A percentile compares a stretch with the other conserved stretches of the same genome.
These are phyloP conservation scores for Heterochromis multidens DNA, from an alignment of 2,113 vertebrate genomes.

Conservation along the genomic window DNA sequence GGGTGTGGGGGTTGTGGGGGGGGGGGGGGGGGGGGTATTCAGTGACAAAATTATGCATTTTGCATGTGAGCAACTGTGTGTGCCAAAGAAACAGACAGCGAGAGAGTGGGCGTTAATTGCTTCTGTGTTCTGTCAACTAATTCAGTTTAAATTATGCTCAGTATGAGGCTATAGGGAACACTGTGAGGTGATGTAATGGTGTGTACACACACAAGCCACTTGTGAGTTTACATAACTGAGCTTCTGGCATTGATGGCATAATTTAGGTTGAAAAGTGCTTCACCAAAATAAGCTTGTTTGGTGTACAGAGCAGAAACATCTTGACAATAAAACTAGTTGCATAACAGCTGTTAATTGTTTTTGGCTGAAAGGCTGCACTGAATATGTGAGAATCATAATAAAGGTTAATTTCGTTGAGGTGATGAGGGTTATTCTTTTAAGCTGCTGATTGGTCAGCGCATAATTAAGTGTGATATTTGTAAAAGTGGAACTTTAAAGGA, in stretches of 20 bases:
- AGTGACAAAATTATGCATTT: background rate
- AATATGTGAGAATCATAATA: background rate
- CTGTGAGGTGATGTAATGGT: background rate
- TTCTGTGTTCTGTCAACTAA: constrained; percentile 2
- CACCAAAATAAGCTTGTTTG: constrained; percentile 21
- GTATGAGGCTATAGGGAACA: constrained; percentile 3
- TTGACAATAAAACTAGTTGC: constrained; percentile 10
- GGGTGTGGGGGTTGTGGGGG: background rate
- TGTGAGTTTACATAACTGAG: constrained; percentile 37
- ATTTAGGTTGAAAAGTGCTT: constrained; percentile 25
- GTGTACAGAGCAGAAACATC: background rate
- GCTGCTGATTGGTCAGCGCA: background rate
- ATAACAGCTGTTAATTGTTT: constrained; percentile 20
- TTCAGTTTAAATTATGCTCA: background rate
- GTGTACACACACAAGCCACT: background rate
- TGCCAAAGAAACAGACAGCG: background rate
- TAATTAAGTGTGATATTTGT: background rate
- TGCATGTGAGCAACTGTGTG: background rate
- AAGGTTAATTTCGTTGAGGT: background rate
- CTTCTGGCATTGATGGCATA: background rate
- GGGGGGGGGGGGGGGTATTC: background rate
- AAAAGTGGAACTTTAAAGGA: background rate
- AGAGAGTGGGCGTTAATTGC: constrained; percentile 25
- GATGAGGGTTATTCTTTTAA: background rate
- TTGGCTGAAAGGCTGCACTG: background rate